Evolutionary conservation across 2,888 invertebrate species (phyloP).

Genomic region (Cacoxenus indagator): DNA sequence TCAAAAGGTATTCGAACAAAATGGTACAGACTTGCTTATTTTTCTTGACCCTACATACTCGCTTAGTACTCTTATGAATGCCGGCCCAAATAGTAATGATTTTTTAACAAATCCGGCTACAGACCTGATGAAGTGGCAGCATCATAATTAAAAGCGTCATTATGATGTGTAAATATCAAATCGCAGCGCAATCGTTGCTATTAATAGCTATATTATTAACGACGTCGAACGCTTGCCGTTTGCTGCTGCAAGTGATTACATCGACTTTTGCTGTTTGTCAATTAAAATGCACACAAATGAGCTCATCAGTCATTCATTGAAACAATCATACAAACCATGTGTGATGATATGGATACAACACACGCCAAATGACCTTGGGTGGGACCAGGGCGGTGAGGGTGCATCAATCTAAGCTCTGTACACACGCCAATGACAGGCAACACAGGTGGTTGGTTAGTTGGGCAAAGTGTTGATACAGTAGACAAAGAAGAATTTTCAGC

Average conservation of each 20-base stretch:
- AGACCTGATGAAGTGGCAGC: constrained; percentile 19
- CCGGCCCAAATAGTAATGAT: no score
- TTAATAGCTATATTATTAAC: constrained; percentile 11
- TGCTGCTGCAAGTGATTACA: constrained; percentile 40
- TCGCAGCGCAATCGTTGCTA: neutral
- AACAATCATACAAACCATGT: neutral
- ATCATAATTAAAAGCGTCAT: constrained; percentile 1
- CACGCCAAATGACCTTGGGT: constrained; percentile 48
- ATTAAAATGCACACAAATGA: constrained; percentile 33
- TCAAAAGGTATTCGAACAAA: no score
- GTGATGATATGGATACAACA: neutral
- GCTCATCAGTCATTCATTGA: constrained; percentile 42
- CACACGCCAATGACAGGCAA: neutral
- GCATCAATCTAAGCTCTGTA: neutral
- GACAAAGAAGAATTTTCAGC: neutral
- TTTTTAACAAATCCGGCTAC: no score
- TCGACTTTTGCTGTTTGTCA: neutral
- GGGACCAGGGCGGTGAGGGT: constrained; percentile 19
- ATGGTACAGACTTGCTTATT: no score
- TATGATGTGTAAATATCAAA: constrained; percentile 49
- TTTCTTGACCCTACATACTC: no score
- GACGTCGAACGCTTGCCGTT: constrained; percentile 33
- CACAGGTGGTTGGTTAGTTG: neutral
- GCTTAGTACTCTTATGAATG: no score
- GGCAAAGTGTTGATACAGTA: no score